phyloP scores from a whole-genome alignment of 2,888 invertebrate genomes.

The Ichneumoninae sp. region DNA sequence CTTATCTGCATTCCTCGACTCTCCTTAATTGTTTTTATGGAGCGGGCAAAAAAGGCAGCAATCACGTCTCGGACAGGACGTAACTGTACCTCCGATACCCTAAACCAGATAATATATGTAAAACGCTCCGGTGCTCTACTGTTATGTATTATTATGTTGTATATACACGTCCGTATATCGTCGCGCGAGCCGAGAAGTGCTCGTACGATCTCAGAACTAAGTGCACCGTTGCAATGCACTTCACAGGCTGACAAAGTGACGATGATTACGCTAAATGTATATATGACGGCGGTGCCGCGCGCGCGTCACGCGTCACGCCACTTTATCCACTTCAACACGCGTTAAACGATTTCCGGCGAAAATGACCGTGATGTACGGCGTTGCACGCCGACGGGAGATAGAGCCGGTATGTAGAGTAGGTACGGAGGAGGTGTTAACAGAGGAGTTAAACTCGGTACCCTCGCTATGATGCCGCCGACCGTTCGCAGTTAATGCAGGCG shows the following conservation, averaged over 20 bases:
- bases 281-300: conserved; percentile 74
- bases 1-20: not conserved
- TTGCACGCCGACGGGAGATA: conserved; percentile 19
- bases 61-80: not conserved
- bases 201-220: conserved; percentile 65
- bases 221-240: conserved; percentile 71
- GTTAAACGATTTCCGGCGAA: conserved; percentile 83
- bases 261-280: conserved; percentile 81
- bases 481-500: not conserved
- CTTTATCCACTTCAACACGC: conserved; percentile 82
- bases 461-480: conserved; percentile 10
- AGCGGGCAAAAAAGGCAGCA: not conserved
- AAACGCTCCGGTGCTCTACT: conserved; percentile 4
- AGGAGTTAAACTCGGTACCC: conserved; percentile 12
- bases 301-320: conserved; percentile 83
- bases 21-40: not conserved
- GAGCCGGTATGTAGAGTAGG: conserved; percentile 30
- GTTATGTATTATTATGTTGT: not conserved
- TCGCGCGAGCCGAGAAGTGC: conserved; percentile 64
- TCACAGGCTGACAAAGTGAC: conserved; percentile 73
- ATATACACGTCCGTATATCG: not conserved
- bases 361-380: conserved; percentile 71
- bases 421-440: conserved; percentile 40
- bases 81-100: not conserved
- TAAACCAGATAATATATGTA: not conserved